These are phyloP conservation scores for Sebastes wilsoni DNA, from an alignment of 2,797 vertebrate species.

Conservation along the genomic window DNA sequence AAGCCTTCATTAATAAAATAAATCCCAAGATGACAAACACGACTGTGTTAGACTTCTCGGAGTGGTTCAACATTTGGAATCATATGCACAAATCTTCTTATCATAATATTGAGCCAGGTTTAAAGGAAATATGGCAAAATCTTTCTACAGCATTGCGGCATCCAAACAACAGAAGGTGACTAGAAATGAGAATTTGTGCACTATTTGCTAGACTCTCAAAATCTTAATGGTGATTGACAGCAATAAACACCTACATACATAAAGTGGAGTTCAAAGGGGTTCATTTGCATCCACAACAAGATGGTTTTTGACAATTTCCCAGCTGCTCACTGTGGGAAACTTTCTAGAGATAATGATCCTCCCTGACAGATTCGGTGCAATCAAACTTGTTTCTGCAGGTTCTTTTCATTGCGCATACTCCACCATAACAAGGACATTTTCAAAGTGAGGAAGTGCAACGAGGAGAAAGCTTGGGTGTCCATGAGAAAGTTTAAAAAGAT, in stretches of 20 bases:
- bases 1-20: not conserved
- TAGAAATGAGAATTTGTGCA: conserved; percentile 50
- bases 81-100: conserved; percentile 10
- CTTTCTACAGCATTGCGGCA: conserved; percentile 33
- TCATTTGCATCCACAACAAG: conserved; percentile 82
- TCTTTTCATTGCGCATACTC: conserved; percentile 49
- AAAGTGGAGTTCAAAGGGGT: conserved; percentile 73
- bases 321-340: conserved; percentile 80
- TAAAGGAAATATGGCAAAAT: conserved; percentile 36
- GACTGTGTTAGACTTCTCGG: not conserved
- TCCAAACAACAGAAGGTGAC: conserved; percentile 60
- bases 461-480: conserved; percentile 34
- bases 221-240: conserved; percentile 77
- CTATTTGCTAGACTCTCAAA: conserved; percentile 63
- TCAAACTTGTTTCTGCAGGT: conserved; percentile 68
- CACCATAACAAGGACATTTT: conserved; percentile 64
- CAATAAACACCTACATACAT: conserved; percentile 75
- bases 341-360: conserved; percentile 77
- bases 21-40: not conserved
- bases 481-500: conserved; percentile 26
- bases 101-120: conserved; percentile 42
- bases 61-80: conserved; percentile 16
- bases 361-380: conserved; percentile 77
- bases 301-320: conserved; percentile 80
- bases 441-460: conserved; percentile 40